Evolutionary conservation across 2,888 invertebrate genomes (phyloP).

Genomic region (Terebella lapidaria): DNA sequence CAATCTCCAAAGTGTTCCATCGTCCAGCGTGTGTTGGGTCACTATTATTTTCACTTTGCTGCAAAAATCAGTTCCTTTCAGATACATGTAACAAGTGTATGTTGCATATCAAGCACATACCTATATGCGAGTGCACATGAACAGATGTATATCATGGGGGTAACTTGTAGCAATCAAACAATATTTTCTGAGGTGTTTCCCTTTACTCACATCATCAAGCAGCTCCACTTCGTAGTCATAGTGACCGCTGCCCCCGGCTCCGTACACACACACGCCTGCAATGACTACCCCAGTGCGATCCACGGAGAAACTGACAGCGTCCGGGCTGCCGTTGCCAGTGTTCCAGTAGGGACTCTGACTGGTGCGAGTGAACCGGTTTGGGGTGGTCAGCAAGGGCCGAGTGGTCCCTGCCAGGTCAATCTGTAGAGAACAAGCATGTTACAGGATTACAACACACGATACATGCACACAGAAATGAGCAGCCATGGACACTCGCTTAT

Average conservation of each 20-base stretch:
- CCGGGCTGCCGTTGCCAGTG: slow-evolving; percentile 92
- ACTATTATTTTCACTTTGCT: slow-evolving; percentile 33
- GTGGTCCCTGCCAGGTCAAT: slow-evolving; percentile 70
- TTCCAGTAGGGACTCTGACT: slow-evolving; percentile 92
- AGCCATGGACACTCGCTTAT: too few species aligned
- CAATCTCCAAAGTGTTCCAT: slow-evolving; percentile 83
- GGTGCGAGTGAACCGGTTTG: slow-evolving; percentile 82
- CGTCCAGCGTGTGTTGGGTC: slow-evolving; percentile 52
- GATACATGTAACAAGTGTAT: too few species aligned
- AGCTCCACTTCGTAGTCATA: slow-evolving; percentile 90
- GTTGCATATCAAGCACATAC: too few species aligned
- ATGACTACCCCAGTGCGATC: slow-evolving; percentile 84
- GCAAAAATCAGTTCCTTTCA: slow-evolving; percentile 17
- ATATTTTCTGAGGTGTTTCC: too few species aligned
- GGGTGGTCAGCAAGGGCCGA: slow-evolving; percentile 78
- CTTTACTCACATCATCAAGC: slow-evolving; percentile 57
- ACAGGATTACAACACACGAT: background rate
- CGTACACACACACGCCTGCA: slow-evolving; percentile 84
- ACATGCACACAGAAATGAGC: too few species aligned
- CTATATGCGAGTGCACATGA: too few species aligned
- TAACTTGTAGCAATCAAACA: too few species aligned
- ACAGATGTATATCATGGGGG: too few species aligned
- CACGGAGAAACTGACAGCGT: slow-evolving; percentile 90
- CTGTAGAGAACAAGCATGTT: slow-evolving; percentile 35
- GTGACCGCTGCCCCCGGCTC: slow-evolving; percentile 78